Evolutionary conservation across 2,888 invertebrate genomes (phyloP), one percentile per base, ranked within the genome.

Genomic region (Lepas anatifera): DNA sequence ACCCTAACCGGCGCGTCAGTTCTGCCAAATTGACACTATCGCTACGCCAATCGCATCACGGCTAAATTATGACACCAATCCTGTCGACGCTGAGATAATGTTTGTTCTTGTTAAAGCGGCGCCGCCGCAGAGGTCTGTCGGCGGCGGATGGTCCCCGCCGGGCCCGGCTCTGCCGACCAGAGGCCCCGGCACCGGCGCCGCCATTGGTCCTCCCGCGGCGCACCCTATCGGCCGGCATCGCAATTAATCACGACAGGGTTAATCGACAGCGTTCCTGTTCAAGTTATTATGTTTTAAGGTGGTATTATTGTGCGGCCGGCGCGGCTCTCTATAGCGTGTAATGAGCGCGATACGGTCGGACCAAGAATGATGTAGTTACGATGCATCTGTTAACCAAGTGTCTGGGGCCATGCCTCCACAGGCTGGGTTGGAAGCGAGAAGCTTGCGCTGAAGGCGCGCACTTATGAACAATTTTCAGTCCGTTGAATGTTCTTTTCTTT

Each of bases 261-360:
- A 58, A 58, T 58, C 58, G 58, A 58, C 58, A 32, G n/a, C 32
- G 35, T 58, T 58, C 58, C 58, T 22, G 58, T 58, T 58, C 32
- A 35, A 8, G 58, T 58, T 58, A 35, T 35, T 58, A 35, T 58
- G 58, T 58, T 58, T 58, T 58, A 58, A 58, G 58, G 32, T 22
- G 58, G 58, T 58, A 3, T 58, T 32, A 58, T 58, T 58, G 58
- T 58, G 58, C 22, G 29, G 18, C 10, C 22, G 32, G 18, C 35
- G 58, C 32, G 18, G 32, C 22, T 10, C 58, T 58, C 32, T 35
- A 58, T 58, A 22, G 58, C 11, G 13, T 4, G 58, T 58, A 58
- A 58, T 58, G 58, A 35, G 58, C 35, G 32, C 25, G 48, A 48
- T 48, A n/a, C n/a, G n/a, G n/a, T n/a, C n/a, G n/a, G n/a, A n/a